Base-by-base conservation (phyloP, 2,888 invertebrate species). In the Heliconius sara region DNA sequence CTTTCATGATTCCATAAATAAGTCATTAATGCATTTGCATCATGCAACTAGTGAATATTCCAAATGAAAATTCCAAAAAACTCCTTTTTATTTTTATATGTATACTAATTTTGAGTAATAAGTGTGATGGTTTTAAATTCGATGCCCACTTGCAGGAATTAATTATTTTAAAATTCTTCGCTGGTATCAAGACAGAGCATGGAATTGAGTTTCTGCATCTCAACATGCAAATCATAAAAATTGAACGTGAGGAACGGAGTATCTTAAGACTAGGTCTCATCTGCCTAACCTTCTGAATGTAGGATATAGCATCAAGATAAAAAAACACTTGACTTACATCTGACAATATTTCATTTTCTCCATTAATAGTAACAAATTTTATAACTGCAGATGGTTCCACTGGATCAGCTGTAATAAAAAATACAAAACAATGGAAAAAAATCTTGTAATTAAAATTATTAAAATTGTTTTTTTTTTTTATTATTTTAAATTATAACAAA, bases 341-440 rank as follows among this genome's bases (percentile, higher is more conserved):
- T 84, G 93, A 90, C 71, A 94, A 87, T 79, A 94, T 91, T 86
- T 93, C 91, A 85, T 92, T 92, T 67, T 93, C 94, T 84, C 91
- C 91, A 83, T 91, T 91, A 57, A 94, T 89, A 73, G 93, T 93
- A 3, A 92, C 87, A 83, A 94, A 94, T 80, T 95, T 95, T 4
- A 92, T 89, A 27, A 88, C 83, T n/a, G 88, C 87, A 30, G 90
- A 92, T 83, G 91, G 91, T 81, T 95, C 95, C 25, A 94, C 88
- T 81, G 94, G 93, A 81, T 92, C 92, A 82, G 91, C 95, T 95
- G 87, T 72, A 90, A 91, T 76, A 73, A 76, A 81, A 80, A 68
- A 70, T 27, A 63, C 60, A 65, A 52, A 57, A 76, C 16, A 71
- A 65, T 72, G 12, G 5, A 27, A 43, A 71, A 34, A 67, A 52